A percentile compares a stretch with the other conserved stretches of the same genome.
Evolutionary conservation across 2,113 vertebrate genomes (phyloP).

Genomic region (Terrapene triunguis): DNA sequence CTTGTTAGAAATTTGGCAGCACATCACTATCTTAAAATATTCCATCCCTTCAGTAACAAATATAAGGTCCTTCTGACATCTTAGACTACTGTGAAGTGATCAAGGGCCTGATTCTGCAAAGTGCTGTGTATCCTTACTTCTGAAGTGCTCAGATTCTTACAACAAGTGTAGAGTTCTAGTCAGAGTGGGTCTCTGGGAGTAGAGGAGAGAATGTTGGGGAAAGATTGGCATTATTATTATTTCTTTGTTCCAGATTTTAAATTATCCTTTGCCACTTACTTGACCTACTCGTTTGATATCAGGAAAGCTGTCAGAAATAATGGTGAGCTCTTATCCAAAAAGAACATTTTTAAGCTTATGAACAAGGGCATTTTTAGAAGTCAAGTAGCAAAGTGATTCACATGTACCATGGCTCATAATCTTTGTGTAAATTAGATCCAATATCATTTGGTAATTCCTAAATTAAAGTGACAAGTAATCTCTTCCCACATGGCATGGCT

Average conservation of each 20-base stretch:
- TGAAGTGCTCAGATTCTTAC: background rate
- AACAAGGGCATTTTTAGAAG: background rate
- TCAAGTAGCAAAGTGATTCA: background rate
- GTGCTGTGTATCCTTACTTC: background rate
- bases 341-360: accelerated
- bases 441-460: background rate
- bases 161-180: accelerated
- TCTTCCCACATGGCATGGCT: background rate
- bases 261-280: accelerated
- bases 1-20: background rate
- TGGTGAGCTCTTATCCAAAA: background rate
- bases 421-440: background rate
- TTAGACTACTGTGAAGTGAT: background rate
- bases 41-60: background rate
- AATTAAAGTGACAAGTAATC: background rate
- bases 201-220: accelerated
- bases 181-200: accelerated
- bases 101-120: background rate
- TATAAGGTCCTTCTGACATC: accelerated
- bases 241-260: background rate
- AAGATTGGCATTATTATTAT: background rate
- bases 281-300: background rate
- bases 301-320: background rate
- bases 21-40: background rate
- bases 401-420: background rate